Base-by-base conservation (phyloP, 2,888 invertebrate genomes). In the Dryobota labecula region DNA sequence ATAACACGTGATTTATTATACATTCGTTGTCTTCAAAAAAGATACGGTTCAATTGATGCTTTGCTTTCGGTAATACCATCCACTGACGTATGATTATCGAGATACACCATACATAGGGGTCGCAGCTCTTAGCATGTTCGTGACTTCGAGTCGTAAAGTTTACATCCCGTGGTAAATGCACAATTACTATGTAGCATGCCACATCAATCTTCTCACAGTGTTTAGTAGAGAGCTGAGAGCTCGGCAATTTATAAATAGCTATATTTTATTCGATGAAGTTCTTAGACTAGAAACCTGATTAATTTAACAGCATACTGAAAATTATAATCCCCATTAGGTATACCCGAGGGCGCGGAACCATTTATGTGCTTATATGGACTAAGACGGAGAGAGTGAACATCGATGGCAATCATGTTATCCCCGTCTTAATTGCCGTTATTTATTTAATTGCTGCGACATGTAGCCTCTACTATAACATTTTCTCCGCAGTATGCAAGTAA, bases 1-100 rank as follows among this genome's bases (percentile, higher is more conserved):
- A 77, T 74, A 73, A 62, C 77, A 85, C 86, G 85, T 84, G 88
- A 89, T 90, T 90, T 90, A 90, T 88, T 88, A 88, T 84, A 84
- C 86, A 85, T 88, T 90, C 86, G 86, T 89, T 89, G 79, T 84
- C 84, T 82, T 86, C 82, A 80, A 82, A 71, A 84, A 86, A 85
- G 84, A 87, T 85, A 87, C 80, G 89, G 86, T 89, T 88, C 87
- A 90, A 84, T 90, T 87, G 80, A 83, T 84, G 70, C 73, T 80
- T 82, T 82, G 83, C 79, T 84, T 83, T 77, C 78, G 68, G 73
- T 81, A 70, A 78, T 78, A 54, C 54, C 30, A 51, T 60, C 62
- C 61, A 36, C 56, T 80, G 71, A 82, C 76, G 76, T 84, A 83
- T 88, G 81, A 76, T 82, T 77, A 84, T 80, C 73, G 79, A 71